Percentiles rank a stretch among this genome's conserved stretches.
Conservation (phyloP, 2,888 invertebrate species). For the Pollenia griseotomentosa region DNA sequence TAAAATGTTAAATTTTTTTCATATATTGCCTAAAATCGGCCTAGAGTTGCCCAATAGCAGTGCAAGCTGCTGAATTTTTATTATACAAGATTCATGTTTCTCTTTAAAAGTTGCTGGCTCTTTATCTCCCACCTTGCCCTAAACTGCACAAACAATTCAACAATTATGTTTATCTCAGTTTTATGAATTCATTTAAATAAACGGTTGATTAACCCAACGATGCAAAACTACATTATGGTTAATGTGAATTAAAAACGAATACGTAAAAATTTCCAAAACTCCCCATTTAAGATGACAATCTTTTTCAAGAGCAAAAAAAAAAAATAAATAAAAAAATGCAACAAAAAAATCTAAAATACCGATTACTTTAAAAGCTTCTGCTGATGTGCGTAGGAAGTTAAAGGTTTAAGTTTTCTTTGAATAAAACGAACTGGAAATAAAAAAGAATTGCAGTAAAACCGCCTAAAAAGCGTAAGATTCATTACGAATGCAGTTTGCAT, state of each 20-base stretch:
- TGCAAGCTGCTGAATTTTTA: background rate
- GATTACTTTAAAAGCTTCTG: slow-evolving; percentile 72
- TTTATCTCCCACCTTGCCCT: background rate
- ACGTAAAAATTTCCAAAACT: slow-evolving; percentile 65
- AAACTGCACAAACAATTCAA: background rate
- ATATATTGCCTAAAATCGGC: too few species aligned
- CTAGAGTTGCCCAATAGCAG: too few species aligned
- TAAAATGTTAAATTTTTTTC: too few species aligned
- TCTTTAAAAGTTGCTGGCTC: background rate
- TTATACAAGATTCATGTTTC: background rate
- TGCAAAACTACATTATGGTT: slow-evolving; percentile 55
- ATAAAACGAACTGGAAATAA: slow-evolving; percentile 18
- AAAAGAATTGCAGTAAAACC: slow-evolving; percentile 43
- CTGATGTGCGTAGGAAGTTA: slow-evolving; percentile 67
- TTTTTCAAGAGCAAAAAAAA: slow-evolving; percentile 42
- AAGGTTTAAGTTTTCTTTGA: slow-evolving; percentile 49
- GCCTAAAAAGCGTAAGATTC: slow-evolving; percentile 69
- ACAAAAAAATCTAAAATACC: slow-evolving; percentile 56
- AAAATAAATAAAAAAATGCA: slow-evolving; percentile 9
- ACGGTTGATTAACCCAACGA: slow-evolving; percentile 66
- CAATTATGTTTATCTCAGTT: slow-evolving; percentile 48
- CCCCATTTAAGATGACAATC: slow-evolving; percentile 69
- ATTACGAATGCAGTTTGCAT: slow-evolving; percentile 72
- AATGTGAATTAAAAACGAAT: slow-evolving; percentile 62
- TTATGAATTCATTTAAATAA: slow-evolving; percentile 69